Base-by-base conservation (phyloP, 2,797 vertebrate species). In the Euthynnus affinis region DNA sequence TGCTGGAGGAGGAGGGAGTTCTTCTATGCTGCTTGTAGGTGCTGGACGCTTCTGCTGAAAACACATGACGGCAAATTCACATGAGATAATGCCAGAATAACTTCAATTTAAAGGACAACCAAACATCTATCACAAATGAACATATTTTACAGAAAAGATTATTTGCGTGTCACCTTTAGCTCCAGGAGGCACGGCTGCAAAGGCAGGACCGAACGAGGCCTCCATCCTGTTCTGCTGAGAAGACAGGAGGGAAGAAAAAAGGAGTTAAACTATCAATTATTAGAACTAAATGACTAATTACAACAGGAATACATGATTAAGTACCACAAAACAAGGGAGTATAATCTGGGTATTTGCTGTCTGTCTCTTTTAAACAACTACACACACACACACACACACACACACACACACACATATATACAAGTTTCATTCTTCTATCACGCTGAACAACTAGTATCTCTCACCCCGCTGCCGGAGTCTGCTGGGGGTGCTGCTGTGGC, bases 1-100 rank as follows among this genome's bases (percentile, higher is more conserved):
- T 98, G 94, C 98, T 99, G 81, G 98, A 98, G 64, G 98, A 96
- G n/a, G 98, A 99, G 0, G 98, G 97, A 0, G 98, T 99, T 87
- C 97, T 95, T 37, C 98, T 96, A 65, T 99, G 98, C 93, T 98
- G 97, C 71, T 99, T 99, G 77, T 97, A 98, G 1, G 93, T 97
- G 76, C 90, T 96, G 86, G 95, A 93, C 32, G 95, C 95, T 14
- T 99, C 98, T 18, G 96, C 97, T 98, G 89, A 18, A 85, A 79
- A 82, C 57, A 84, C n/a, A 78, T 5, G 0, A 23, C 13, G 23
- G 4, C 18, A 82, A 12, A 29, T 27, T 64, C 18, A 74, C 5
- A 14, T 20, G 8, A 15, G 4, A 52, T 8, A 22, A 67, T 29
- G 1, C 2, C 6, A 34, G 20, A 53, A 22, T 25, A 18, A 14